Evolutionary conservation across 2,113 vertebrate genomes (phyloP).

Genomic region (Anoura caudifer): DNA sequence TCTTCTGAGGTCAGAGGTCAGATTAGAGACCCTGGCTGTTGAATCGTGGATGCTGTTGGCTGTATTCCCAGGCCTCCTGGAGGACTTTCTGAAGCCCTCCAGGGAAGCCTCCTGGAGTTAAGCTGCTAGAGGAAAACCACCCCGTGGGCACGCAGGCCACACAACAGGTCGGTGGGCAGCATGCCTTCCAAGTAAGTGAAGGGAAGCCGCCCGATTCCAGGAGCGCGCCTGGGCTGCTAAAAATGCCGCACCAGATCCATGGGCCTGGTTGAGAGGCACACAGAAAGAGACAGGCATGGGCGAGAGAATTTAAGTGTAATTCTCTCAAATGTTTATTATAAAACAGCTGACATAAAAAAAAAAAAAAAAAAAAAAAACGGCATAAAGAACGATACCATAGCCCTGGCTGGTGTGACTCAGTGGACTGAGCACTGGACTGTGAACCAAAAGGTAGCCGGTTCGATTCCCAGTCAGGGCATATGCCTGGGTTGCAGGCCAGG

Average conservation of each 20-base stretch:
- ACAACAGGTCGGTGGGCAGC: neutral
- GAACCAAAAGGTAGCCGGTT: too few species aligned
- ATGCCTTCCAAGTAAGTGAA: too few species aligned
- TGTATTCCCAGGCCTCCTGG: neutral
- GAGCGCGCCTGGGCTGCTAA: neutral
- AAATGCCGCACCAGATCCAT: neutral
- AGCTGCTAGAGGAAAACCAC: neutral
- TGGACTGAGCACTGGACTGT: too few species aligned
- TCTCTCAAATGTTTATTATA: neutral
- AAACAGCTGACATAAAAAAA: neutral
- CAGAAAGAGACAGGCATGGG: neutral
- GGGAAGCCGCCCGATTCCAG: neutral
- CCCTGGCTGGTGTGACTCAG: too few species aligned
- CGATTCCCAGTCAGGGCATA: too few species aligned
- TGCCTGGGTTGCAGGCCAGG: too few species aligned
- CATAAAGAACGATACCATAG: neutral
- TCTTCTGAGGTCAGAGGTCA: neutral
- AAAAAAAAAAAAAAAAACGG: too few species aligned
- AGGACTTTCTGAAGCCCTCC: neutral
- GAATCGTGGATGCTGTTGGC: neutral
- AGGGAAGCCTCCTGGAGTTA: neutral
- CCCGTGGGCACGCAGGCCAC: neutral
- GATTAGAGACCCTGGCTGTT: neutral
- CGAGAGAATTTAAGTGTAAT: too few species aligned
- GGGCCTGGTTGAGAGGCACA: too few species aligned